A percentile compares a stretch with the other conserved stretches of the same genome.
phyloP scores from a whole-genome alignment of 2,797 vertebrate genomes.

The Gorsachius magnificus region DNA sequence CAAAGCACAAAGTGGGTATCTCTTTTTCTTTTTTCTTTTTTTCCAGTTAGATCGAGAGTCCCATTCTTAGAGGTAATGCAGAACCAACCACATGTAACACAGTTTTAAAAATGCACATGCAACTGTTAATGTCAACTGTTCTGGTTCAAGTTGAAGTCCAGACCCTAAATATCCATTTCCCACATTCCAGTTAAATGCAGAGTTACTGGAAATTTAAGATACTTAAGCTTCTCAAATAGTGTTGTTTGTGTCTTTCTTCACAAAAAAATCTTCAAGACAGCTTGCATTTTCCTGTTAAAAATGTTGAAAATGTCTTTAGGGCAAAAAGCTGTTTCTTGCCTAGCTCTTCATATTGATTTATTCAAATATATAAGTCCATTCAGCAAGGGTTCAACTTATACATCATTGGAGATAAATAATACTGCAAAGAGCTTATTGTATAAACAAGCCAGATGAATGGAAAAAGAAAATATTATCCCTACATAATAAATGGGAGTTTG shows the following conservation, averaged over 20 bases:
- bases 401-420: constrained; percentile 39
- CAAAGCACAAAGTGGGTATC: accelerated
- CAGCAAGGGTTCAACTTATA: background rate
- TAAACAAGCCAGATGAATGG: constrained; percentile 45
- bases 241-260: background rate
- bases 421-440: constrained; percentile 19
- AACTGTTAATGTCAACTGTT: background rate
- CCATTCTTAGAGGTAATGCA: background rate
- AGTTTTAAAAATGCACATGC: background rate
- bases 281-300: constrained; percentile 42
- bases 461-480: constrained; percentile 48
- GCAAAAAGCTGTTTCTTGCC: constrained; percentile 14
- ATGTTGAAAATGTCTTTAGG: constrained; percentile 16
- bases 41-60: background rate
- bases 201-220: background rate
- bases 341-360: constrained; percentile 36
- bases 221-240: background rate
- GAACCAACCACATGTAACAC: background rate
- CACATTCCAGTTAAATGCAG: background rate
- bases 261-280: background rate
- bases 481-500: background rate
- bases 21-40: background rate
- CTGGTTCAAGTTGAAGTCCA: background rate
- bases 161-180: background rate
- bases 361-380: constrained; percentile 38